These are phyloP conservation scores for Catocala fraxini DNA, from an alignment of 2,888 invertebrate species.

Conservation along the genomic window DNA sequence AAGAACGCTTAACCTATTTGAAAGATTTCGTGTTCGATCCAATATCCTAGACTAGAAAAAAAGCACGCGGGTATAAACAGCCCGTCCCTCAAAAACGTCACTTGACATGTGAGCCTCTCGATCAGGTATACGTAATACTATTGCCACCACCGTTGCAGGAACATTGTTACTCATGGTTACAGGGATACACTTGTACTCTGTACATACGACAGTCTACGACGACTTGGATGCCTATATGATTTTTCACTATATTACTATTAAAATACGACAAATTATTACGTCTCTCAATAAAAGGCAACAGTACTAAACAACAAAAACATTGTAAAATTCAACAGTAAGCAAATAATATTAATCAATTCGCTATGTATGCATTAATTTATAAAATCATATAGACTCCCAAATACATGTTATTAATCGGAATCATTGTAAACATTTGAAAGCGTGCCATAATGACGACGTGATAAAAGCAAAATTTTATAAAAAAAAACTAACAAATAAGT, in stretches of 20 bases:
- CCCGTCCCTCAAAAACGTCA: conserved; percentile 40
- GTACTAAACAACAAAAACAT: conserved; percentile 4
- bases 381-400: conserved; percentile 77
- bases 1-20: too few relatives aligned
- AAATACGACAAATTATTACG: background rate
- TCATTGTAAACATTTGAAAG: conserved; percentile 87
- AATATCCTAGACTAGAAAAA: background rate
- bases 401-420: conserved; percentile 65
- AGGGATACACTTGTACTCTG: conserved; percentile 69
- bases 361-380: conserved; percentile 9
- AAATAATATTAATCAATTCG: conserved; percentile 8
- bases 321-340: conserved; percentile 8
- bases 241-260: background rate
- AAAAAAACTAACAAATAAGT: conserved; percentile 77
- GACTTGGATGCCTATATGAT: conserved; percentile 73
- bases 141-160: conserved; percentile 58
- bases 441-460: conserved; percentile 83
- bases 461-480: conserved; percentile 72
- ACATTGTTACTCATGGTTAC: conserved; percentile 76
- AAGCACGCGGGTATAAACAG: conserved; percentile 26
- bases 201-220: conserved; percentile 66
- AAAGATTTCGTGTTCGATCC: too few relatives aligned
- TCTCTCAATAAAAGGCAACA: background rate
- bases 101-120: conserved; percentile 57
- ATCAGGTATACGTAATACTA: conserved; percentile 48